Evolutionary conservation across 1,140 invertebrate species (phyloP), one percentile per base, ranked within the genome.

Genomic region (Druon quercuslanigerum): DNA sequence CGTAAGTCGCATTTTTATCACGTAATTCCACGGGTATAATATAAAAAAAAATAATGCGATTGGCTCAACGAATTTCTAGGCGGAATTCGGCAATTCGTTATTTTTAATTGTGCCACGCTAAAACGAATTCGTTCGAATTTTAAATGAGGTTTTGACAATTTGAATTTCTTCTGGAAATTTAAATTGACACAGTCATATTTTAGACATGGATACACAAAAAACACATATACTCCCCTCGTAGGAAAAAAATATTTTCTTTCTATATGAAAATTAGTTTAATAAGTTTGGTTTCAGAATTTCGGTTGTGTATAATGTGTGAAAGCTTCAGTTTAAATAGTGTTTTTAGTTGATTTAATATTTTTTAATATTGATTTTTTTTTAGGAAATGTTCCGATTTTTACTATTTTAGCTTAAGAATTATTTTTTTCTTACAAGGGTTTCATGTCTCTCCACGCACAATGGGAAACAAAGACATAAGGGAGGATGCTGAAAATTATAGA

Each of bases 81-180:
- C 40, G 60, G 60, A 66, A 66, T 46, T 66, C 33, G 16, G 60
- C 57, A 25, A 16, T 72, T 33, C 14, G 20, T 72, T 16, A 33
- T 51, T 72, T 52, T 72, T 51, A 72, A 51, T 51, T 20, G 40
- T 72, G 79, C 78, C 72, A 16, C 51, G 50, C 51, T 50, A 51
- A 80, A 81, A 79, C 78, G 78, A 83, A 83, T 75, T 54, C 52
- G 52, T 54, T 54, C 6, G 25, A 46, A 40, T 66, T 66, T 66
- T 8, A 66, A 66, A 33, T 40, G 25, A n/a, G 25, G 9, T 40
- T 66, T 60, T 60, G 13, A 13, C 57, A 60, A 25, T 33, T 33
- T 66, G 25, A 33, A 16, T 16, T 66, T 14, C 8, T n/a, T 14
- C 40, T 46, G 40, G 11, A 13, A 66, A 40, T 40, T 16, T 8